Conservation (phyloP, 2,113 vertebrate species). For the Erpornis zantholeuca region DNA sequence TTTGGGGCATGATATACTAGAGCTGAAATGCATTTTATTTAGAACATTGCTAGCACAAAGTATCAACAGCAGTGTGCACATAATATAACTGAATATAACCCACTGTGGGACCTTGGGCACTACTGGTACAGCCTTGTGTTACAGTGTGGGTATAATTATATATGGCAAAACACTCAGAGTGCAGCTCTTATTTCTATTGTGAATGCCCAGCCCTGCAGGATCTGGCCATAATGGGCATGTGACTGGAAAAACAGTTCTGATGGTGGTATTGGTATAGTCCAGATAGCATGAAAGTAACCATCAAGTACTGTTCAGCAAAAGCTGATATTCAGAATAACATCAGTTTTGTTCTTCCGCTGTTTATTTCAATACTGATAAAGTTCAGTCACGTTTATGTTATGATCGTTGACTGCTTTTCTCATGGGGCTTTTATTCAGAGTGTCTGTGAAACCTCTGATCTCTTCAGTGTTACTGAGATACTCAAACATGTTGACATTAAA, state of each 20-base stretch:
- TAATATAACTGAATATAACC: neutral
- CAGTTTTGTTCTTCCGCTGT: neutral
- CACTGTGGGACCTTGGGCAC: neutral
- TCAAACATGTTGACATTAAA: neutral
- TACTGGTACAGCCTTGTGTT: rapidly evolving
- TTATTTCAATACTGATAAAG: neutral
- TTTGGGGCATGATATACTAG: neutral
- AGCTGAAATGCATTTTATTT: neutral
- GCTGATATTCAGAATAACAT: neutral
- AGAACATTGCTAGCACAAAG: neutral
- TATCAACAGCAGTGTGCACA: neutral
- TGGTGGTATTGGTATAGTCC: neutral
- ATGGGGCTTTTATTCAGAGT: neutral
- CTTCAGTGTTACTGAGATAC: neutral
- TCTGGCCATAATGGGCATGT: neutral
- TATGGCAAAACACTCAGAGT: rapidly evolving
- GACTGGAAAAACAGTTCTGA: neutral
- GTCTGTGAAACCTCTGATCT: neutral
- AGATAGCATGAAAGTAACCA: neutral
- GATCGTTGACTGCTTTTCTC: neutral
- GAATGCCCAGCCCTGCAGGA: neutral
- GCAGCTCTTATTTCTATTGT: neutral
- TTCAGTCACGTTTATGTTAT: neutral
- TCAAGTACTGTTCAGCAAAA: neutral
- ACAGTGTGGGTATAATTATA: neutral